Evolutionary conservation across 2,113 vertebrate species (phyloP).

Genomic region (Vulpes lagopus): DNA sequence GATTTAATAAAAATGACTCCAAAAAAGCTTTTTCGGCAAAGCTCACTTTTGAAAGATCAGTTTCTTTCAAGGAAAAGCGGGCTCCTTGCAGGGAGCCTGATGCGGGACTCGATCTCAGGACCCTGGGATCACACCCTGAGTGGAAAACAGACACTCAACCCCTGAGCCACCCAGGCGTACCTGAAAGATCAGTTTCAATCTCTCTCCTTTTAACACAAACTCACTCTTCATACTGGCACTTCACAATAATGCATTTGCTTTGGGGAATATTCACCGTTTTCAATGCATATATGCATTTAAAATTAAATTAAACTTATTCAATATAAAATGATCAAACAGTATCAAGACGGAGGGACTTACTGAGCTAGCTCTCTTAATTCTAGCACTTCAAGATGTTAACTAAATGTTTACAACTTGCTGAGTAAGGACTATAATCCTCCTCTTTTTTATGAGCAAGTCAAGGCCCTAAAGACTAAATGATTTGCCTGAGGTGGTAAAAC

Average conservation of each 20-base stretch:
- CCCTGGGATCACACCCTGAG: no score
- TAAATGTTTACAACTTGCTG: background rate
- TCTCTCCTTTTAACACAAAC: constrained; percentile 9
- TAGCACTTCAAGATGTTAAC: background rate
- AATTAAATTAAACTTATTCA: background rate
- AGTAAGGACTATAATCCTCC: background rate
- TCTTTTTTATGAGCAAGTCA: background rate
- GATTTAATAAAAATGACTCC: background rate
- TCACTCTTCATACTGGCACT: background rate
- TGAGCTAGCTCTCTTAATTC: background rate
- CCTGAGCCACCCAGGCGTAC: no score
- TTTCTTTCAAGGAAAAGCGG: background rate
- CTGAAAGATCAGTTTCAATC: background rate
- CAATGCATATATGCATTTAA: background rate
- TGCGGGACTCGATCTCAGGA: no score
- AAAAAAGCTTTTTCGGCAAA: background rate
- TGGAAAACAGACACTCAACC: no score
- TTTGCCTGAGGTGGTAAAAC: background rate
- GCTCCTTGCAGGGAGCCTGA: no score
- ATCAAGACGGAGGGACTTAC: background rate
- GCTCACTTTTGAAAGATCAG: background rate
- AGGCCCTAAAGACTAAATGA: background rate
- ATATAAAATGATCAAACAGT: background rate
- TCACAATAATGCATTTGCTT: background rate
- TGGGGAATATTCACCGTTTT: background rate